phyloP scores from a whole-genome alignment of 1,140 invertebrate species.

The Heliconius himera region DNA sequence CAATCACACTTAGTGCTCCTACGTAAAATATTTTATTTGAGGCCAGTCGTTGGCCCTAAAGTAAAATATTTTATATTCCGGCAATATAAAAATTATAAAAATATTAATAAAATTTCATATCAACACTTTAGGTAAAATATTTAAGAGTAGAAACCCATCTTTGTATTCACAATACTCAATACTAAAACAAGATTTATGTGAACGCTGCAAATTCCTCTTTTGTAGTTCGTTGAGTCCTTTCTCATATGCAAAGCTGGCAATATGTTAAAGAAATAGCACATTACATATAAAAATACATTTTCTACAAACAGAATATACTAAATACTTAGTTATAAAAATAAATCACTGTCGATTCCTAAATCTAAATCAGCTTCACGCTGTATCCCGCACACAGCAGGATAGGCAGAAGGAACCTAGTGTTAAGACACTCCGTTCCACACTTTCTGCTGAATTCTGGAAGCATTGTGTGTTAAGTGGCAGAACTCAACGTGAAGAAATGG shows the following conservation, averaged over 20 bases:
- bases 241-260: background rate
- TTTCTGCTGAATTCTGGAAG: too few relatives aligned
- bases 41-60: too few relatives aligned
- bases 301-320: background rate
- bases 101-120: background rate
- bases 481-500: too few relatives aligned
- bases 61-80: background rate
- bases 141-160: background rate
- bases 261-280: background rate
- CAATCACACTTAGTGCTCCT: background rate
- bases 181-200: conserved; percentile 12
- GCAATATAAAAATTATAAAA: background rate
- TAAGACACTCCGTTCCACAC: too few relatives aligned
- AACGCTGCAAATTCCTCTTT: conserved; percentile 8
- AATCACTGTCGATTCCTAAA: too few relatives aligned
- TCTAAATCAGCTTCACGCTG: too few relatives aligned
- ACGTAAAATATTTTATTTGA: too few relatives aligned
- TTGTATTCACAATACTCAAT: background rate
- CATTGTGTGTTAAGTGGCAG: too few relatives aligned
- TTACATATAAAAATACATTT: background rate
- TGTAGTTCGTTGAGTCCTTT: background rate
- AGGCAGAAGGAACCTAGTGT: too few relatives aligned
- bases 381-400: too few relatives aligned
- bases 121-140: background rate
- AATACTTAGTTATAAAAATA: background rate